Percentiles rank a stretch among this genome's conserved stretches.
phyloP scores from a whole-genome alignment of 2,797 vertebrate species.

The Gallinago stenura region DNA sequence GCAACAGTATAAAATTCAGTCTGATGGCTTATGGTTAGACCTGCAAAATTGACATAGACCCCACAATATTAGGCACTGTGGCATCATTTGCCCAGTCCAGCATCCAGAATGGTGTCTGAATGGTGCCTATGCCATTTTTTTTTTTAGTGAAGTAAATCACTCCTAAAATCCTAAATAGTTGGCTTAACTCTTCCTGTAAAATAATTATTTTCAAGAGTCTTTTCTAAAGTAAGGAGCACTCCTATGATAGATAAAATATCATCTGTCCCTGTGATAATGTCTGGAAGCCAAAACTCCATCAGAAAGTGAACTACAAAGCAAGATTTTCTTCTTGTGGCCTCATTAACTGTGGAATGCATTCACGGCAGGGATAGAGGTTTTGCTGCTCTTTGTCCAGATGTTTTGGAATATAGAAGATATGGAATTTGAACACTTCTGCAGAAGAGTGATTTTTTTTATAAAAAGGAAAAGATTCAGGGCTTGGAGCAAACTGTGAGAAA shows the following conservation, averaged over 20 bases:
- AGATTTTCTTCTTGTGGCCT: background rate
- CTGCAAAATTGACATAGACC: background rate
- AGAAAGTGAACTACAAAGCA: background rate
- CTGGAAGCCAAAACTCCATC: background rate
- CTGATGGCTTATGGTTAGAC: background rate
- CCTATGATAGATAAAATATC: background rate
- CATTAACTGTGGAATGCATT: background rate
- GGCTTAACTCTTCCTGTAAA: background rate
- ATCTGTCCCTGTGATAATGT: background rate
- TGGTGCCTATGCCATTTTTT: too few relatives aligned
- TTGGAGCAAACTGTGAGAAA: background rate
- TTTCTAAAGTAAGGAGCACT: background rate
- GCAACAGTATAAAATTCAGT: background rate
- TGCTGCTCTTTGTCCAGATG: background rate
- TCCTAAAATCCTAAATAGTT: background rate
- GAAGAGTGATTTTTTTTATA: background rate
- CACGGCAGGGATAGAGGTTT: background rate
- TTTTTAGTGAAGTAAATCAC: background rate
- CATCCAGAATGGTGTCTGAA: background rate
- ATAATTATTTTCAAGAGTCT: background rate
- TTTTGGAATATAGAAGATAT: background rate
- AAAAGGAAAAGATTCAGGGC: fast-evolving
- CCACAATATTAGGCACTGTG: background rate
- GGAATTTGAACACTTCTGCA: background rate
- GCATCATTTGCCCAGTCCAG: background rate